Conservation (phyloP, 2,797 vertebrate genomes). For the Vultur gryphus region DNA sequence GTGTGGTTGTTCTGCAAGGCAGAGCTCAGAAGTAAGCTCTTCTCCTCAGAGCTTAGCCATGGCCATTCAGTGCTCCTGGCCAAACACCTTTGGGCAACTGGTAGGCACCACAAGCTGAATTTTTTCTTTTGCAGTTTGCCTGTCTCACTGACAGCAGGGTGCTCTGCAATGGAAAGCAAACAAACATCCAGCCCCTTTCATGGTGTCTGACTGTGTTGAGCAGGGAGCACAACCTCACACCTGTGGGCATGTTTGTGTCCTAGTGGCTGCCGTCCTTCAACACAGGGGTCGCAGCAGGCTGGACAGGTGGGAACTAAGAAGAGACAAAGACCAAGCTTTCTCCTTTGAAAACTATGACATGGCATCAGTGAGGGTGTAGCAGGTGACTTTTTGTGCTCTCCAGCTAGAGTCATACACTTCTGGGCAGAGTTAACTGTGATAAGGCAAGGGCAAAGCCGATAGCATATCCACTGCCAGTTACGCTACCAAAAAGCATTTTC, state of each 20-base stretch:
- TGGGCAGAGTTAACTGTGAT: neutral
- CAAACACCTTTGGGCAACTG: neutral
- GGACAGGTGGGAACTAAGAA: neutral
- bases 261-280: neutral
- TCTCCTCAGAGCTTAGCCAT: neutral
- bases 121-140: neutral
- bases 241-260: neutral
- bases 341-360: neutral
- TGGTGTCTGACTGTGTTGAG: neutral
- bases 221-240: neutral
- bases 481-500: neutral
- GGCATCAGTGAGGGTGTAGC: neutral
- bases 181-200: neutral
- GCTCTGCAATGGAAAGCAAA: neutral
- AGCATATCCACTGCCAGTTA: neutral
- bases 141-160: neutral
- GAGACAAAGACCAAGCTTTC: neutral
- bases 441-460: neutral
- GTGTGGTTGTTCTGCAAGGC: neutral
- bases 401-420: neutral
- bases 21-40: neutral
- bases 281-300: neutral
- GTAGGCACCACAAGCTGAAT: neutral
- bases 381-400: neutral
- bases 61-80: neutral